Conservation (phyloP, 92 coral and sea anemone species). For the Meandrina meandrites region DNA sequence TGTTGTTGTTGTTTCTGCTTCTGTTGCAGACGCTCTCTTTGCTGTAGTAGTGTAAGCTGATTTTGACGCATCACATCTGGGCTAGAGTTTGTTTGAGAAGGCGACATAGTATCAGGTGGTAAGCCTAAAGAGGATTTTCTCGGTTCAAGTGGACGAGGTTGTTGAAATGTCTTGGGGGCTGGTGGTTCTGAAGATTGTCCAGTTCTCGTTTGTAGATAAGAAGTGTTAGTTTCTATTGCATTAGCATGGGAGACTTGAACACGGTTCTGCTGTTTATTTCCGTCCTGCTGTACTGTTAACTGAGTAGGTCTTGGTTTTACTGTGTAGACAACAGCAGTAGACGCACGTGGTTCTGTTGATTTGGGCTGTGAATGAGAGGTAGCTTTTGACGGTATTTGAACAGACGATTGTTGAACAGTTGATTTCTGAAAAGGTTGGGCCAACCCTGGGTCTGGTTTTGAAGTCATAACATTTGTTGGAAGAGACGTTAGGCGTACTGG, state of each 20-base stretch:
- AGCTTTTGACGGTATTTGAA: not conserved
- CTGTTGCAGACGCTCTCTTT: not conserved
- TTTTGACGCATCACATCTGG: conserved; percentile 6
- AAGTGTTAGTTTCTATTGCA: not conserved
- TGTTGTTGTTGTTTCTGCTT: conserved; percentile 16
- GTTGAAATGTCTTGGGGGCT: not conserved
- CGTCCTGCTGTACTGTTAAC: not conserved
- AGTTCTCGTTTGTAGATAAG: not conserved
- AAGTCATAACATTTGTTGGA: not conserved
- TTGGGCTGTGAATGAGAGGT: not conserved
- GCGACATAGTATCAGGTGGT: not conserved
- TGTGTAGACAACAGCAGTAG: conserved; percentile 27
- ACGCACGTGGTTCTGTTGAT: not conserved
- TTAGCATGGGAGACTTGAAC: not conserved
- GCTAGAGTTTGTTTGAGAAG: not conserved
- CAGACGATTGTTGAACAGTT: conserved; percentile 5
- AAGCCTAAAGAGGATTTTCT: not conserved
- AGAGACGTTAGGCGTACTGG: not conserved
- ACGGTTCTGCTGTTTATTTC: not conserved
- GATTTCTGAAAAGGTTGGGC: not conserved
- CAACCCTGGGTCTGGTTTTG: not conserved
- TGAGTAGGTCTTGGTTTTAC: conserved; percentile 8
- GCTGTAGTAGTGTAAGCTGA: not conserved
- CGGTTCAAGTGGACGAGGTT: conserved; percentile 22
- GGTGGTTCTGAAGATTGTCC: not conserved